phyloP scores from a whole-genome alignment of 1,140 invertebrate genomes.

The Scylla paramamosain region DNA sequence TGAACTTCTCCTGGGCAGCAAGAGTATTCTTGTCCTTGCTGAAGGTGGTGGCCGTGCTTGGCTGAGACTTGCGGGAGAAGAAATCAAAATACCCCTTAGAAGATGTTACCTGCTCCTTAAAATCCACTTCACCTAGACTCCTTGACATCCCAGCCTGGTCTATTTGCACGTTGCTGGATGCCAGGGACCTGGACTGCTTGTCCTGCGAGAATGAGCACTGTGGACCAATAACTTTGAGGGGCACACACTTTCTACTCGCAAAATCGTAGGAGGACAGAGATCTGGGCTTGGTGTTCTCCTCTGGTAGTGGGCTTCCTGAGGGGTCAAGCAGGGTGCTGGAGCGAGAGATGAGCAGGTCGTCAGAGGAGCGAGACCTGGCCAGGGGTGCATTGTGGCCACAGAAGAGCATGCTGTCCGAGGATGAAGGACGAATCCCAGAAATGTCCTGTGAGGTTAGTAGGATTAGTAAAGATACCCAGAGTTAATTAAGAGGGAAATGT shows the following conservation, averaged over 20 bases:
- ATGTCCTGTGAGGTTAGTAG: background rate
- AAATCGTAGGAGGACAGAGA: conserved; percentile 66
- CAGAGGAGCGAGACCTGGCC: conserved; percentile 51
- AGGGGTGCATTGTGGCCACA: conserved; percentile 62
- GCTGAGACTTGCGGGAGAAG: conserved; percentile 27
- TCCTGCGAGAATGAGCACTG: conserved; percentile 31
- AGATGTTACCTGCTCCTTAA: conserved; percentile 36
- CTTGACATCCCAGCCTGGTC: conserved; percentile 11
- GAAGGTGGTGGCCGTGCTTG: background rate
- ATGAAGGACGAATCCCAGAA: conserved; percentile 33
- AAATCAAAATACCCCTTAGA: conserved; percentile 59
- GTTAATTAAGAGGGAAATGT: background rate
- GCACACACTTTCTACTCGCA: conserved; percentile 21
- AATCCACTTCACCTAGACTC: background rate
- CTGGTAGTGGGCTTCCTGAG: background rate
- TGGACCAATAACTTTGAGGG: background rate
- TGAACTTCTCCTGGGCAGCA: conserved; percentile 66
- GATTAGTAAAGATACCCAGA: background rate
- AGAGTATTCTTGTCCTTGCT: background rate
- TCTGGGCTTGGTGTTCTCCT: conserved; percentile 40
- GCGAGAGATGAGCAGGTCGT: conserved; percentile 45
- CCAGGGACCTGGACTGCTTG: background rate
- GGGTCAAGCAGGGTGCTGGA: conserved; percentile 34
- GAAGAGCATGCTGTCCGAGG: conserved; percentile 59
- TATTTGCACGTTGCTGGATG: conserved; percentile 28